phyloP scores from a whole-genome alignment of 2,797 vertebrate genomes.

The Helostoma temminkii region DNA sequence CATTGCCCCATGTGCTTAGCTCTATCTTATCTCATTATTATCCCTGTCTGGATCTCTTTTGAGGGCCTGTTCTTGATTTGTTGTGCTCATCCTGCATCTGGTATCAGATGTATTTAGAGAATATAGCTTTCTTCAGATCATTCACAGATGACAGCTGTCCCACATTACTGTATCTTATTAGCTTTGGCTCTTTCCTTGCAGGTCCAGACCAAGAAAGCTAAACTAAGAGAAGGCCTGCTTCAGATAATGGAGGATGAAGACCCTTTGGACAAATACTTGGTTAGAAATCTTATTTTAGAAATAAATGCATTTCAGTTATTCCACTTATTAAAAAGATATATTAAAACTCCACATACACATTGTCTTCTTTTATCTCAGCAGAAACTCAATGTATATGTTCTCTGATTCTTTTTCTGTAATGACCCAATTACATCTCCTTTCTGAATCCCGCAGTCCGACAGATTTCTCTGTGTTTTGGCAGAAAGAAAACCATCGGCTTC shows the following conservation, averaged over 20 bases:
- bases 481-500: constrained; percentile 91
- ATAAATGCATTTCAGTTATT: background rate
- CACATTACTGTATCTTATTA: constrained; percentile 27
- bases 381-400: background rate
- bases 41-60: constrained; percentile 50
- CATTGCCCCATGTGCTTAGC: constrained; percentile 29
- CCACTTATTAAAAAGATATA: background rate
- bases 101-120: constrained; percentile 46
- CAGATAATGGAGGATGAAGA: constrained; percentile 69
- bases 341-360: background rate
- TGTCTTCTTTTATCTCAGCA: background rate
- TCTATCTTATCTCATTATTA: constrained; percentile 52
- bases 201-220: constrained; percentile 73
- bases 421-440: background rate
- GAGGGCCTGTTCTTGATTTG: constrained; percentile 48
- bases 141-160: constrained; percentile 38
- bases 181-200: constrained; percentile 42
- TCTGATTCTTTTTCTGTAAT: background rate
- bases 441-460: background rate
- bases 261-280: constrained; percentile 75
- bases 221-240: constrained; percentile 62
- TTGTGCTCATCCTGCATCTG: constrained; percentile 32
- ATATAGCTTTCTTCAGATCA: constrained; percentile 48
- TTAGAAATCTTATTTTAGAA: constrained; percentile 46
- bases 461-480: constrained; percentile 59